A percentile compares a stretch with the other conserved stretches of the same genome.
Conservation (phyloP, 1,140 invertebrate species). For the Caerostris extrusa region DNA sequence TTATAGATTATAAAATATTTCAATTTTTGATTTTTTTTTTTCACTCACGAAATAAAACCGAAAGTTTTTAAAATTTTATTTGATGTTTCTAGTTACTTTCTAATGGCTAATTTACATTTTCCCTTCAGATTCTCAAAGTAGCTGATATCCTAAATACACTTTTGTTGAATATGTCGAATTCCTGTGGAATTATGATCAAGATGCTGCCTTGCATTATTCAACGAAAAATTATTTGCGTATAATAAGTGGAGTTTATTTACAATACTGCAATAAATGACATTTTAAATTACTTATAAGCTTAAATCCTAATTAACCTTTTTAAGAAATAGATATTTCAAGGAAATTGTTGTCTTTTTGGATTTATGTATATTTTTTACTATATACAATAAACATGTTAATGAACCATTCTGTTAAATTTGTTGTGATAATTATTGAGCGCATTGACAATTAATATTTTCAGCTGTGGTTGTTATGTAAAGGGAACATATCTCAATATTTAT, state of each 20-base stretch:
- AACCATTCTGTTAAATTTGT: not conserved
- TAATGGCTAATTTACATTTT: not conserved
- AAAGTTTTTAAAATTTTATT: too few species aligned
- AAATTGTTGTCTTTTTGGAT: not conserved
- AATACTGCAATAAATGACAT: not conserved
- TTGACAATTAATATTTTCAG: too few species aligned
- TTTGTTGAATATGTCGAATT: not conserved
- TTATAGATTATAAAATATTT: too few species aligned
- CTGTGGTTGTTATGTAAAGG: too few species aligned
- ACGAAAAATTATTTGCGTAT: not conserved
- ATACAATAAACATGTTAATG: slow-evolving; percentile 6
- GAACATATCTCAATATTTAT: too few species aligned
- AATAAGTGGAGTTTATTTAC: not conserved
- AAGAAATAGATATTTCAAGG: not conserved
- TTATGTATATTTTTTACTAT: slow-evolving; percentile 26
- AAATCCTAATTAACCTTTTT: not conserved
- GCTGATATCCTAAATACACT: not conserved
- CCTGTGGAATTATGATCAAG: not conserved
- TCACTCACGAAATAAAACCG: too few species aligned
- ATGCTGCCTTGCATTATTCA: not conserved
- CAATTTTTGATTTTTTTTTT: too few species aligned
- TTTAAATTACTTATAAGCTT: not conserved
- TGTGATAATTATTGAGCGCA: not conserved
- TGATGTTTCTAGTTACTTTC: too few species aligned
- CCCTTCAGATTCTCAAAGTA: not conserved